Conservation (phyloP, 2,797 vertebrate genomes). For the Girardinus metallicus region DNA sequence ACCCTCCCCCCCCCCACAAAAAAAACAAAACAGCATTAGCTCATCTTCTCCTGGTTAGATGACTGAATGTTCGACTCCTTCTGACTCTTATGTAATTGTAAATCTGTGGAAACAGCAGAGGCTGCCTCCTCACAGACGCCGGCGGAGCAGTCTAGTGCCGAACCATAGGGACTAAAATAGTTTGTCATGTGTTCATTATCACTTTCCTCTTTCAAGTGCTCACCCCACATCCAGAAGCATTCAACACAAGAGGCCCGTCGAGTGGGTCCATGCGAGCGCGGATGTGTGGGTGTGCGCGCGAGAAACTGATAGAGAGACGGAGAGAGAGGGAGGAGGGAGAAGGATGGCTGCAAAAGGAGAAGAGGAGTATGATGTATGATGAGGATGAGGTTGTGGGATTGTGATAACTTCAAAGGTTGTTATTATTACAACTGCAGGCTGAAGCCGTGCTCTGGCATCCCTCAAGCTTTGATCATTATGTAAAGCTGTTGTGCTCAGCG, state of each 20-base stretch:
- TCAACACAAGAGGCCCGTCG: conserved; percentile 49
- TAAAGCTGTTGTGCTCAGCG: conserved; percentile 71
- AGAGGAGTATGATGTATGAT: conserved; percentile 33
- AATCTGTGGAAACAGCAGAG: conserved; percentile 39
- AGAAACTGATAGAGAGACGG: conserved; percentile 15
- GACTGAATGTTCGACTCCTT: conserved; percentile 52
- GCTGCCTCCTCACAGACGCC: conserved; percentile 57
- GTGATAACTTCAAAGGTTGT: conserved; percentile 73
- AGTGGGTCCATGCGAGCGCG: conserved; percentile 35
- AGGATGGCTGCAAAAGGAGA: conserved; percentile 10
- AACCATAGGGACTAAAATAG: conserved; percentile 60
- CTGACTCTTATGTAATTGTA: conserved; percentile 62
- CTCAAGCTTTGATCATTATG: conserved; percentile 77
- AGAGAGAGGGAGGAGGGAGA: neutral
- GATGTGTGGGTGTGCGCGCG: conserved; percentile 13
- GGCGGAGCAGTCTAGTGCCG: conserved; percentile 41
- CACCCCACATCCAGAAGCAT: conserved; percentile 53
- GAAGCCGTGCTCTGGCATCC: conserved; percentile 69
- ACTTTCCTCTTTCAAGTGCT: conserved; percentile 46
- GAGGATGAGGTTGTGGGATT: conserved; percentile 57
- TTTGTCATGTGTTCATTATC: conserved; percentile 67
- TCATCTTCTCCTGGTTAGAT: conserved; percentile 46
- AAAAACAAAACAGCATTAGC: neutral
- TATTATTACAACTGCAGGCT: conserved; percentile 73
- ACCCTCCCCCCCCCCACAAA: too few relatives aligned